Base-by-base conservation (phyloP, 1,140 invertebrate species). In the Propsilocerus akamusi region DNA sequence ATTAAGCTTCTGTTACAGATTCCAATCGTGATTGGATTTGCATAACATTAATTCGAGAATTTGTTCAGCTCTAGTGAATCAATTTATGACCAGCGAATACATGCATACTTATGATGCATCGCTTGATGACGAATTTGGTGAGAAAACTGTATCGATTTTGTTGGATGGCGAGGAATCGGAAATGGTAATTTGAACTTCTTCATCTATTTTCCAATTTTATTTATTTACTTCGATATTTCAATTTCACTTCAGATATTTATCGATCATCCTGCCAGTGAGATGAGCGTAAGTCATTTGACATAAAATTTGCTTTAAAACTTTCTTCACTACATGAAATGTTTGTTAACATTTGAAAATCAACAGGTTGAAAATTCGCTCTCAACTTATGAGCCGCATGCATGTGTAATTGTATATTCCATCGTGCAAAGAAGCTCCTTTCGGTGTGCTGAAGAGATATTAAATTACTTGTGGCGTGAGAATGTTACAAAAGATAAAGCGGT, bases 51-150 rank as follows among this genome's bases (percentile, higher is more conserved):
- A 14, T 37, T 20, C 8, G n/a, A n/a, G n/a, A n/a, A n/a, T n/a
- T n/a, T 1, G 14, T 7, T 20, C 2, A 41, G 34, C 34, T n/a
- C 11, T 41, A 20, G 34, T 41, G 22, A 41, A 41, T 41, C 89
- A 94, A 64, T 93, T 93, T 60, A 89, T 92, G 83, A 92, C 88
- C 5, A 91, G 86, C 48, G 89, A 94, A 56, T 92, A 91, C 60
- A 88, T 92, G 77, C 89, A 90, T 64, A 88, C 86, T 1, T 89
- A 91, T 61, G 88, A 92, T 63, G 83, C 84, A 63, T 61, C 79
- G 79, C 47, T 73, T 90, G 86, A 92, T 74, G 86, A 92, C 59
- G 88, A 92, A 59, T 89, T 88, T 59, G 84, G 85, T 1, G 88
- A 92, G 65, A 85, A 88, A 66, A 84, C 85, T 0, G 87, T 93